Conservation (phyloP, 1,140 invertebrate species). For the Ectropis grisescens region DNA sequence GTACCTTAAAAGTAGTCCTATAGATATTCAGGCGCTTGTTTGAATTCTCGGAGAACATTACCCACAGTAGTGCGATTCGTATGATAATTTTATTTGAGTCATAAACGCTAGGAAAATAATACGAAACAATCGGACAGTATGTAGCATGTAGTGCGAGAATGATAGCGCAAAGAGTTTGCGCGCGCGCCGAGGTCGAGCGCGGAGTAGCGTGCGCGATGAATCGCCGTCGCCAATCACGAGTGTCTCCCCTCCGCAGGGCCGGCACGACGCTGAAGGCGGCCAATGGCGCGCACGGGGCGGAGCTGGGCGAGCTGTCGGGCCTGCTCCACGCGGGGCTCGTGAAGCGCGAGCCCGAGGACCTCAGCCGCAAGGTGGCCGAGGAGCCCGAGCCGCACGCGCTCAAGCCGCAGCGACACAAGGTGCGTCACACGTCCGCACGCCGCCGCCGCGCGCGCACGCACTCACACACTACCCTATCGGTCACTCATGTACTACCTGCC, state of each 20-base stretch:
- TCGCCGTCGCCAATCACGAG: constrained; percentile 47
- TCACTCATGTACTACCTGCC: constrained; percentile 59
- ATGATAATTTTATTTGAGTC: constrained; percentile 16
- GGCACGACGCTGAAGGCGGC: constrained; percentile 56
- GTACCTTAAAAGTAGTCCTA: too few relatives aligned
- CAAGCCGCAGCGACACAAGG: constrained; percentile 65
- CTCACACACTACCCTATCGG: constrained; percentile 56
- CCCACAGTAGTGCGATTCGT: neutral
- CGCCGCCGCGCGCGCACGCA: constrained; percentile 67
- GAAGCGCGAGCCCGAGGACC: constrained; percentile 70
- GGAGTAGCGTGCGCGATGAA: constrained; percentile 51
- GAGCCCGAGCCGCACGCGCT: constrained; percentile 62
- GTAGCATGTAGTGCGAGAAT: constrained; percentile 25
- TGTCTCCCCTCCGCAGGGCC: constrained; percentile 64
- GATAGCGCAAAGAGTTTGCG: constrained; percentile 35
- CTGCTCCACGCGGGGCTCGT: constrained; percentile 68
- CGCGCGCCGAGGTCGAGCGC: constrained; percentile 35
- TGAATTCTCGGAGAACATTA: too few relatives aligned
- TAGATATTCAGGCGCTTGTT: too few relatives aligned
- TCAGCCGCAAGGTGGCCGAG: constrained; percentile 69
- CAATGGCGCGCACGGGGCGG: constrained; percentile 69
- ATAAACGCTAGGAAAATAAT: constrained; percentile 13
- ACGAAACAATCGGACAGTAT: constrained; percentile 15
- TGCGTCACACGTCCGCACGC: constrained; percentile 65
- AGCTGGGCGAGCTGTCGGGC: constrained; percentile 67